Base-by-base conservation (phyloP, 2,888 invertebrate species). In the Branchipolynoe longqiensis region DNA sequence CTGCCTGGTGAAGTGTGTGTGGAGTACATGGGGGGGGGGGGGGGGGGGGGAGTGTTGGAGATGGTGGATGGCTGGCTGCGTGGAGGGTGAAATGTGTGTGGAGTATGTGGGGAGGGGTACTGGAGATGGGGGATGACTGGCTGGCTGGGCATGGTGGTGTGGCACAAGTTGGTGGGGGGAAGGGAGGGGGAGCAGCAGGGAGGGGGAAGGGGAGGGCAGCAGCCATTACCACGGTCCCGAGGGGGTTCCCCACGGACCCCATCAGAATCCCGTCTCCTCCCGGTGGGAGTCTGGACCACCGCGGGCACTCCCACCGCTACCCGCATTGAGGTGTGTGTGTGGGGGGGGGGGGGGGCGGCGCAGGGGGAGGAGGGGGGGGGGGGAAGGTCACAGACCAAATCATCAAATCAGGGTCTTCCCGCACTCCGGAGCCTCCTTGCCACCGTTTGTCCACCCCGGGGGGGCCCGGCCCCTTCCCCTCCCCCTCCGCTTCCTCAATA, bases 201-300 rank as follows among this genome's bases (percentile, higher is more conserved):
- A n/a, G n/a, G n/a, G n/a, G n/a, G n/a, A n/a, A n/a, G n/a, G n/a
- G n/a, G n/a, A n/a, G n/a, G 69, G 69, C 38, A 38, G 2, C 69
- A 22, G 38, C 69, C 69, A 69, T 69, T 69, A 69, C 69, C 1
- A 38, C 18, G 14, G 69, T 69, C 69, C 69, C 69, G 6, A 2
- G 36, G 38, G 69, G 69, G 69, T 58, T 36, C 69, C 18, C 36
- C 36, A 18, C 38, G 38, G 38, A 33, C 36, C 25, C 69, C 69
- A 69, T 69, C 69, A 38, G 38, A 69, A 36, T 36, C 69, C 69
- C 36, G 31, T 25, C 28, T 62, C 62, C 62, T 14, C 25, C n/a
- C 56, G 25, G n/a, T n/a, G 56, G 56, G 56, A 12, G n/a, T 56
- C 56, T 56, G 56, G n/a, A 62, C 62, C 62, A 62, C 62, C 62